These are phyloP conservation scores for Xylota sylvarum DNA, from an alignment of 2,888 invertebrate genomes.

Conservation along the genomic window DNA sequence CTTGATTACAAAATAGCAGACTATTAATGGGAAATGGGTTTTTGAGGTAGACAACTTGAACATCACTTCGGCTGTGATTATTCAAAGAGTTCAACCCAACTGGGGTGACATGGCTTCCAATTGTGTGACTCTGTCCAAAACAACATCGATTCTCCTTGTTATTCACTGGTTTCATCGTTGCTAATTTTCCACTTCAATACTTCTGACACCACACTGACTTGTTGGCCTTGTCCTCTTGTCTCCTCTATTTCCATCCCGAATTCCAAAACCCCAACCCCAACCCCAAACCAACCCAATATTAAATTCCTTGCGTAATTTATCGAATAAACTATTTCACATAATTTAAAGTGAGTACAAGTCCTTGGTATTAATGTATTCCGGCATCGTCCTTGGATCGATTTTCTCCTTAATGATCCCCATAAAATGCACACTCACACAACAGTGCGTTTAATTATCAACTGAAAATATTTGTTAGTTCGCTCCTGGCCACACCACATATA, in stretches of 20 bases:
- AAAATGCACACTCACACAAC: conserved; percentile 41
- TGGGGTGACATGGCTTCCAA: too few relatives aligned
- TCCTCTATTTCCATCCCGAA: neutral
- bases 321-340: conserved; percentile 58
- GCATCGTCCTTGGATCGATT: conserved; percentile 64
- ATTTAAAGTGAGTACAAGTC: conserved; percentile 20
- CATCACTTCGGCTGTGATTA: too few relatives aligned
- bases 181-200: conserved; percentile 29
- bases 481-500: neutral
- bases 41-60: too few relatives aligned
- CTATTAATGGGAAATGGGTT: too few relatives aligned
- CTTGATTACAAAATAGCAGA: too few relatives aligned
- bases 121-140: neutral
- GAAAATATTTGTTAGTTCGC: conserved; percentile 50
- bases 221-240: neutral
- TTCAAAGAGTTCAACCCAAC: too few relatives aligned
- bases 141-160: neutral
- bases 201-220: neutral
- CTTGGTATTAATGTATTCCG: conserved; percentile 41
- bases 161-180: neutral
- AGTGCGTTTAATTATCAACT: conserved; percentile 58
- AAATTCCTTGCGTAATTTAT: conserved; percentile 62
- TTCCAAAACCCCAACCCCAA: neutral
- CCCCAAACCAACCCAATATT: conserved; percentile 18
- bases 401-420: conserved; percentile 57